These are phyloP conservation scores for Oceanites oceanicus DNA, from an alignment of 2,113 vertebrate species.

Conservation along the genomic window DNA sequence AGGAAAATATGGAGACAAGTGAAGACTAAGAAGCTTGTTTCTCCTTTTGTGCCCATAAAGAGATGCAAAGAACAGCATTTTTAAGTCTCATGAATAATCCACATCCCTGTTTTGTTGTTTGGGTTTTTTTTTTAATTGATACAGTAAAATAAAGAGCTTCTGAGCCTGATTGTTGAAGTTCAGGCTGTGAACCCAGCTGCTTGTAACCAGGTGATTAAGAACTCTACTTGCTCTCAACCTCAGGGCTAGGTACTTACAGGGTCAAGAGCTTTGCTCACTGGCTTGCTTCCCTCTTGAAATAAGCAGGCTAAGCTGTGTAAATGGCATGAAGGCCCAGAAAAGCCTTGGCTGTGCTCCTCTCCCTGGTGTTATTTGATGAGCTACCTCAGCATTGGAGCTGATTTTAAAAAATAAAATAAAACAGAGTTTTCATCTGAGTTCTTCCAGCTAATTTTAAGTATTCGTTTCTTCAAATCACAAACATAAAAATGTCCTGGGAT, in stretches of 20 bases:
- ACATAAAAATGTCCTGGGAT: background rate
- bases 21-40: background rate
- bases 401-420: background rate
- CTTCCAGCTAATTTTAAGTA: background rate
- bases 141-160: background rate
- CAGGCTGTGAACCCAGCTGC: background rate
- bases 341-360: background rate
- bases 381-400: background rate
- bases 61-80: background rate
- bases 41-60: background rate
- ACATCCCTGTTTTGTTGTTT: background rate
- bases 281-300: background rate
- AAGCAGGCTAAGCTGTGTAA: background rate
- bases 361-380: background rate
- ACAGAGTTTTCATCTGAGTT: background rate
- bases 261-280: background rate
- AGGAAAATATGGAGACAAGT: background rate
- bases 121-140: background rate
- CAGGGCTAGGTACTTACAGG: background rate
- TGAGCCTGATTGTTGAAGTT: background rate
- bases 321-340: background rate
- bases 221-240: background rate
- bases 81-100: background rate
- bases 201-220: background rate
- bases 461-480: background rate